Evolutionary conservation across 2,888 invertebrate genomes (phyloP).

Genomic region (Bruchidius siliquastri): DNA sequence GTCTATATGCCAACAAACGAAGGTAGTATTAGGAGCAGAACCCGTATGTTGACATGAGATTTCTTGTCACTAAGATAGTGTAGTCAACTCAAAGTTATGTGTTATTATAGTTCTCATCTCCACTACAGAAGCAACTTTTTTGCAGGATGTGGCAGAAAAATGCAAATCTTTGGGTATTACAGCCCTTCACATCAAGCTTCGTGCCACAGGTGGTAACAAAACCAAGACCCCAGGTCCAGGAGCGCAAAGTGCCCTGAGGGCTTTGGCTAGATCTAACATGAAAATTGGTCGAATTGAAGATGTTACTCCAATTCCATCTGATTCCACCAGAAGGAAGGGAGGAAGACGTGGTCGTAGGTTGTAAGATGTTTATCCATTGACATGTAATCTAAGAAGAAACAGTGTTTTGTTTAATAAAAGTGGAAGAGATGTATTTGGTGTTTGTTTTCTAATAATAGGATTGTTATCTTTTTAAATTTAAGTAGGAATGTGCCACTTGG

Average conservation of each 20-base stretch:
- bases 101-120: not conserved
- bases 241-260: conserved; percentile 95
- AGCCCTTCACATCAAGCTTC: conserved; percentile 94
- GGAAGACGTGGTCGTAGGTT: conserved; percentile 99
- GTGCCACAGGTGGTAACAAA: conserved; percentile 98
- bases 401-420: not conserved
- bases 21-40: no score
- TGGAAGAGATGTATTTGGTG: not conserved
- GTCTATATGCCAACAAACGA: no score
- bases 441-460: not conserved
- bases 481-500: no score
- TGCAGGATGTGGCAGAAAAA: conserved; percentile 93
- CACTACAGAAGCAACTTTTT: conserved; percentile 6
- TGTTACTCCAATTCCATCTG: conserved; percentile 99
- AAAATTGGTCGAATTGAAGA: conserved; percentile 99
- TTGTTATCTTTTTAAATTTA: no score
- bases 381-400: not conserved
- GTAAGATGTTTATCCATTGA: conserved; percentile 51
- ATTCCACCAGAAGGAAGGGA: conserved; percentile 99
- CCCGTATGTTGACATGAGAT: no score
- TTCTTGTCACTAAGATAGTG: no score
- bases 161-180: conserved; percentile 97
- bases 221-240: conserved; percentile 99
- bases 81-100: no score
- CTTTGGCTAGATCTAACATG: conserved; percentile 97